These are phyloP conservation scores for Crenichthys baileyi DNA, from an alignment of 2,797 vertebrate species.

Conservation along the genomic window DNA sequence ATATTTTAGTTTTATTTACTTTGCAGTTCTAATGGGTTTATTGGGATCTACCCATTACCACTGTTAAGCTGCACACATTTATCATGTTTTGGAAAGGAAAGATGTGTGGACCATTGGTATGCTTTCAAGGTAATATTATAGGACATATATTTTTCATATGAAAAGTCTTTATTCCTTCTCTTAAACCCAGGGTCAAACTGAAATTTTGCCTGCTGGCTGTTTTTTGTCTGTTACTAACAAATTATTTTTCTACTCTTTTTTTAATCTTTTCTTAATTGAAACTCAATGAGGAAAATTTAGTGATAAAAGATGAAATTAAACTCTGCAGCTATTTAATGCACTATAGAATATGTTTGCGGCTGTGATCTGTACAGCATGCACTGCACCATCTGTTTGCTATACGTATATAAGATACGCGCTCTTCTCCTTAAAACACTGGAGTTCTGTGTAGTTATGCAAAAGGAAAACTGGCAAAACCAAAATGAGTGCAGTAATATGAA, in stretches of 20 bases:
- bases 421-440: conserved; percentile 19
- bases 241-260: neutral
- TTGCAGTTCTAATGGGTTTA: neutral
- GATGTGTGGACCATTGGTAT: too few relatives aligned
- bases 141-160: neutral
- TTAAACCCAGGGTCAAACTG: neutral
- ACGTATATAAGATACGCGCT: conserved; percentile 31
- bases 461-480: conserved; percentile 10
- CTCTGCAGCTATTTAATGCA: conserved; percentile 24
- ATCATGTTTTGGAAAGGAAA: too few relatives aligned
- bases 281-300: conserved; percentile 4
- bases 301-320: conserved; percentile 30
- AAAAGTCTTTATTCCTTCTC: neutral
- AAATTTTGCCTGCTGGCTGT: neutral
- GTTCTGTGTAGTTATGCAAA: conserved; percentile 27
- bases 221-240: neutral
- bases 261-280: conserved; percentile 7
- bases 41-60: neutral
- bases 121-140: neutral
- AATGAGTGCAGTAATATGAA: conserved; percentile 13
- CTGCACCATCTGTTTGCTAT: conserved; percentile 52
- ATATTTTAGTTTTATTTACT: neutral
- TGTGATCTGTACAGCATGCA: conserved; percentile 20
- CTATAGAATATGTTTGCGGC: conserved; percentile 32
- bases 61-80: neutral